Evolutionary conservation across 2,113 vertebrate species (phyloP).

Genomic region (Pedetes capensis): DNA sequence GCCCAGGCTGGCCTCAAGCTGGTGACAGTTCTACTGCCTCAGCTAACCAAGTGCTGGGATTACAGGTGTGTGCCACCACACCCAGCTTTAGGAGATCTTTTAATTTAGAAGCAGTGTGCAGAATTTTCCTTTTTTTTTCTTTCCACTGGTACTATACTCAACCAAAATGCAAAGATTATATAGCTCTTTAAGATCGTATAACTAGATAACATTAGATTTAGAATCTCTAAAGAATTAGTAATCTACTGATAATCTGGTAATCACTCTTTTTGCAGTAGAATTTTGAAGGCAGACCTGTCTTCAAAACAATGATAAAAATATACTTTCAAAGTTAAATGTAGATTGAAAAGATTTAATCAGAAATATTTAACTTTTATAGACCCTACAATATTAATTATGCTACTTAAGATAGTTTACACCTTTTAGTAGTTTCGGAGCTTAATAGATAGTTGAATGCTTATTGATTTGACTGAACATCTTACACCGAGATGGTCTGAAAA

Average conservation of each 20-base stretch:
- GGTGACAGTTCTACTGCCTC: too few species aligned
- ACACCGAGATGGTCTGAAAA: neutral
- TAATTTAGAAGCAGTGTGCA: slow-evolving; percentile 23
- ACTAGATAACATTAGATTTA: slow-evolving; percentile 29
- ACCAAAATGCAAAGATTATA: neutral
- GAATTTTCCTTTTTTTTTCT: neutral
- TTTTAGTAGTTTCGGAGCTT: slow-evolving; percentile 4
- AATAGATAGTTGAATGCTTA: neutral
- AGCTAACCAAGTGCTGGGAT: too few species aligned
- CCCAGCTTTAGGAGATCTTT: too few species aligned
- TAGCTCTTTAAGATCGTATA: neutral
- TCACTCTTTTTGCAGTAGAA: neutral
- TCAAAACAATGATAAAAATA: slow-evolving; percentile 38
- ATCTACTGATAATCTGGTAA: neutral
- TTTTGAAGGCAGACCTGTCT: slow-evolving; percentile 10
- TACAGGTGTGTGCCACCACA: too few species aligned
- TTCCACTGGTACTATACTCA: neutral
- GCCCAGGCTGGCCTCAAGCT: too few species aligned
- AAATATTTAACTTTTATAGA: slow-evolving; percentile 25
- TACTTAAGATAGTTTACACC: slow-evolving; percentile 8
- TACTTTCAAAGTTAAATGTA: neutral
- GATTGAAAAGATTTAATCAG: slow-evolving; percentile 8
- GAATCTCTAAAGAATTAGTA: slow-evolving; percentile 1
- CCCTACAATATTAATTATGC: neutral
- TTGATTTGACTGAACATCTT: slow-evolving; percentile 14